Percentiles rank a stretch among this genome's conserved stretches.
These are phyloP conservation scores for Triplophysa siluroides DNA, from an alignment of 2,113 vertebrate species.

Conservation along the genomic window DNA sequence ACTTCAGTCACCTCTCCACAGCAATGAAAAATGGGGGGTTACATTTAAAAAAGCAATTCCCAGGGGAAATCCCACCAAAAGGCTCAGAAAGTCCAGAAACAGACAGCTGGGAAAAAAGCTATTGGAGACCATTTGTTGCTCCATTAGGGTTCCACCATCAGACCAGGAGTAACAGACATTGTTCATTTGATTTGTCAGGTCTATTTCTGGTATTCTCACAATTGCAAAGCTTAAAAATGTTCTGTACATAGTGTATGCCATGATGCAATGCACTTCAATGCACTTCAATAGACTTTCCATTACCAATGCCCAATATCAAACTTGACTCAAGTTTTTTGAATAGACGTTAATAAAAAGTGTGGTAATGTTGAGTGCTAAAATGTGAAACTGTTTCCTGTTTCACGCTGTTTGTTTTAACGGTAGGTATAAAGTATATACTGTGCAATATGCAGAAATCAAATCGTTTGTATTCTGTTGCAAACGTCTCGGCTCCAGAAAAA, in stretches of 20 bases:
- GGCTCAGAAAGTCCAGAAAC: slow-evolving; percentile 19
- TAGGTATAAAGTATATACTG: neutral
- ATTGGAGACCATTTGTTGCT: slow-evolving; percentile 34
- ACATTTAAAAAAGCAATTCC: neutral
- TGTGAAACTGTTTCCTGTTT: neutral
- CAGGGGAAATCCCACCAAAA: neutral
- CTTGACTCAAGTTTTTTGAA: too few species aligned
- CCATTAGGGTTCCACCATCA: slow-evolving; percentile 23
- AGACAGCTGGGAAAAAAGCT: slow-evolving; percentile 27
- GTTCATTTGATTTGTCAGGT: slow-evolving; percentile 18
- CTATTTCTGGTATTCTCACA: neutral
- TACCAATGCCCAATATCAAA: too few species aligned
- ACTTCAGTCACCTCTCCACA: neutral
- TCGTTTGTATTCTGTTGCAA: neutral
- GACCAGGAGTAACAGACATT: neutral
- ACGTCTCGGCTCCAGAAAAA: slow-evolving; percentile 12
- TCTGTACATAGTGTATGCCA: neutral
- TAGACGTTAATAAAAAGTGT: too few species aligned
- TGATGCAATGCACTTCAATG: neutral
- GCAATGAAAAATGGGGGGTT: neutral
- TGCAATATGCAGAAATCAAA: neutral
- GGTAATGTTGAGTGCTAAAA: neutral
- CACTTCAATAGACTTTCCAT: neutral
- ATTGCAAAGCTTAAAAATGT: neutral
- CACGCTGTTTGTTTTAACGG: neutral